A percentile compares a stretch with the other conserved stretches of the same genome.
Conservation (phyloP, 2,888 invertebrate genomes). For the Oligia latruncula region DNA sequence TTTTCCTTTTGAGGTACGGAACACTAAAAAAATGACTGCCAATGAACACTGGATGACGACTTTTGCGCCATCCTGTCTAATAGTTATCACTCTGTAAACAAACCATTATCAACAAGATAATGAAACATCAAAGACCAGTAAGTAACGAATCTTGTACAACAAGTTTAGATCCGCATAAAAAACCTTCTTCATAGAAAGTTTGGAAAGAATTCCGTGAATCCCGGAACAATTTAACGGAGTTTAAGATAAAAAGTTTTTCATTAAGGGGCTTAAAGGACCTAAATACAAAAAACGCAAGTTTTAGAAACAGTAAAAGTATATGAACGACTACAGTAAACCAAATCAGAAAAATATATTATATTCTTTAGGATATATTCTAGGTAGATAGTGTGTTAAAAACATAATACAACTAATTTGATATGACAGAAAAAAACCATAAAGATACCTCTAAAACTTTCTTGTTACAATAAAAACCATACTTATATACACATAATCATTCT, state of each 20-base stretch:
- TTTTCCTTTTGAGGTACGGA: too few species aligned
- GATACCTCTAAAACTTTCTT: too few species aligned
- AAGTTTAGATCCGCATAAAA: constrained; percentile 12
- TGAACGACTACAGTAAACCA: too few species aligned
- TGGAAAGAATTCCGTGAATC: constrained; percentile 2
- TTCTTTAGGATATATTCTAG: too few species aligned
- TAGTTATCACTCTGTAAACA: not conserved
- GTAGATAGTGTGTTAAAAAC: too few species aligned
- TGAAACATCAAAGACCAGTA: not conserved
- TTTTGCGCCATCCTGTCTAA: not conserved
- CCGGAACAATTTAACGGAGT: constrained; percentile 28
- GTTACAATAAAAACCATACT: too few species aligned
- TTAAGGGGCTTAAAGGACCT: not conserved
- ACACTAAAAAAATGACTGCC: not conserved
- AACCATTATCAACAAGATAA: not conserved
- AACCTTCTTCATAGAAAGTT: constrained; percentile 27
- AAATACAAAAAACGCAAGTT: too few species aligned
- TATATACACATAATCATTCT: too few species aligned
- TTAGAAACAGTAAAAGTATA: too few species aligned
- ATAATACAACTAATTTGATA: too few species aligned
- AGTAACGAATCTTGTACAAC: not conserved
- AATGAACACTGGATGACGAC: not conserved
- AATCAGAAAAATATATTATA: too few species aligned
- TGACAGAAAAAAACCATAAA: too few species aligned
- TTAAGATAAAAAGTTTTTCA: constrained; percentile 32